These are phyloP conservation scores for Chamaetylas fuelleborni DNA, from an alignment of 2,113 vertebrate species.

Conservation along the genomic window DNA sequence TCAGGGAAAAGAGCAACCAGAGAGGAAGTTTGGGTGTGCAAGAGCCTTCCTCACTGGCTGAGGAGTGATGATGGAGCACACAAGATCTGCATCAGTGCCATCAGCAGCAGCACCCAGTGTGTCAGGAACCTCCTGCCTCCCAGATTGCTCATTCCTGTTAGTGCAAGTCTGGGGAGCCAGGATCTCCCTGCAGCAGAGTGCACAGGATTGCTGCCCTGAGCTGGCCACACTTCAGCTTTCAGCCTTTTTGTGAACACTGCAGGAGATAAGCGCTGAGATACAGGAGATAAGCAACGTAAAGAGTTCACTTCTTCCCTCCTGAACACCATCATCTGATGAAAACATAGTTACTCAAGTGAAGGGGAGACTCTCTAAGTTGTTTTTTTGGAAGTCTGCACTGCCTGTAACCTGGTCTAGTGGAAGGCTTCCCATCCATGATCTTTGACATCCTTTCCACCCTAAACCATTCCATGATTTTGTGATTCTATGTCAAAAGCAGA, in stretches of 20 bases:
- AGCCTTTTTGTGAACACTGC: not conserved
- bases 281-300: not conserved
- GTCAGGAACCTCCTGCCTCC: not conserved
- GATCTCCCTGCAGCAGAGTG: not conserved
- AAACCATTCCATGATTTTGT: not conserved
- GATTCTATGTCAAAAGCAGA: not conserved
- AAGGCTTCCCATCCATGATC: rapidly evolving
- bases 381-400: not conserved
- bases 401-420: not conserved
- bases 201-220: not conserved
- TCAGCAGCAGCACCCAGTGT: not conserved
- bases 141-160: not conserved
- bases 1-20: not conserved
- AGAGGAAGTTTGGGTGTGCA: not conserved
- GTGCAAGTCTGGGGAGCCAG: not conserved
- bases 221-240: not conserved
- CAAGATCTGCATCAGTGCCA: not conserved
- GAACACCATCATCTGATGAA: not conserved
- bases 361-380: not conserved
- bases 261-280: not conserved
- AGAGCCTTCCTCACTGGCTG: too few relatives aligned
- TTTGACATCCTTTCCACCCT: not conserved
- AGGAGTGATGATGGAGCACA: not conserved
- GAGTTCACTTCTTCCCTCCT: not conserved
- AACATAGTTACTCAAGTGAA: not conserved